Evolutionary conservation across 2,113 vertebrate species (phyloP).

Genomic region (Porphyrio hochstetteri): DNA sequence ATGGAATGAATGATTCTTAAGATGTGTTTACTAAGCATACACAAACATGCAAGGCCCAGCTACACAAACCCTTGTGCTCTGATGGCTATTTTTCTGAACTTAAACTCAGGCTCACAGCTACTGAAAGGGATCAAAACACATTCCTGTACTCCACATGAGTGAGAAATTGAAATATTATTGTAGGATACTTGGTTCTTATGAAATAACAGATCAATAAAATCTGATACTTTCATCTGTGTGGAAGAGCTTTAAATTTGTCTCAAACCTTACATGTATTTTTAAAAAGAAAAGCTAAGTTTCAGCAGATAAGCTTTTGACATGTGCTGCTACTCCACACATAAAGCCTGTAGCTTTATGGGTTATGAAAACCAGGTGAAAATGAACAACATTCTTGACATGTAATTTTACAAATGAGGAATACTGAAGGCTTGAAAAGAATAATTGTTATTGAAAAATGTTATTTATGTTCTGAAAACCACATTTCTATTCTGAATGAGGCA

Average conservation of each 20-base stretch:
- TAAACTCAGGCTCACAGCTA: background rate
- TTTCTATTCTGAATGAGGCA: background rate
- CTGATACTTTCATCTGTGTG: background rate
- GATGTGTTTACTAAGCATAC: fast-evolving
- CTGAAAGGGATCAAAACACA: background rate
- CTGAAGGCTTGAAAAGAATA: background rate
- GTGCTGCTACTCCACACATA: background rate
- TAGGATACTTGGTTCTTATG: background rate
- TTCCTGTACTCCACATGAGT: background rate
- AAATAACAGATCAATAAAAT: background rate
- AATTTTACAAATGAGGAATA: background rate
- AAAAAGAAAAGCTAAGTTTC: background rate
- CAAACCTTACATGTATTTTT: background rate
- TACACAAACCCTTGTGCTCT: background rate
- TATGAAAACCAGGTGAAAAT: background rate
- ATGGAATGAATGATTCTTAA: background rate
- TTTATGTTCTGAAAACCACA: background rate
- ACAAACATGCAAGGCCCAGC: background rate
- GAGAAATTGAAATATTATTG: background rate
- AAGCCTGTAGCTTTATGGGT: background rate
- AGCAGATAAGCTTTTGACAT: background rate
- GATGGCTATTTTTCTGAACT: background rate
- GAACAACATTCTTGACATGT: background rate
- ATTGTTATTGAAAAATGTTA: background rate
- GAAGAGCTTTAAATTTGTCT: background rate